Evolutionary conservation across 2,797 vertebrate genomes (phyloP).

Genomic region (Nyctibius grandis): DNA sequence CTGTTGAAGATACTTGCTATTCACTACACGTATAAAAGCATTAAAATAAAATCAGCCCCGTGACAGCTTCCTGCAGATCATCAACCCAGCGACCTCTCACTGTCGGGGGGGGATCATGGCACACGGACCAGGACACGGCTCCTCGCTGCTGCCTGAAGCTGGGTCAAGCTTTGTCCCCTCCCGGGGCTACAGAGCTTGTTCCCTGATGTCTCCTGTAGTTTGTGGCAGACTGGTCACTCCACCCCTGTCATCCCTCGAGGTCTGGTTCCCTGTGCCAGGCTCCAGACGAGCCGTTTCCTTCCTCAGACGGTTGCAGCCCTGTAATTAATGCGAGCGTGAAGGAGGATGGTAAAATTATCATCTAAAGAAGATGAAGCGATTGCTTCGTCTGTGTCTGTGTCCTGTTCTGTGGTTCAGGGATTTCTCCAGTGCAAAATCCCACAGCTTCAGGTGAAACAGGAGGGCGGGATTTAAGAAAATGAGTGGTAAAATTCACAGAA

Average conservation of each 20-base stretch:
- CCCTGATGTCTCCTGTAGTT: neutral
- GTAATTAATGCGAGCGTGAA: neutral
- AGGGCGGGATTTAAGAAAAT: neutral
- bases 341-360: accelerated
- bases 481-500: neutral
- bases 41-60: neutral
- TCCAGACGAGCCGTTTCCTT: neutral
- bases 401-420: neutral
- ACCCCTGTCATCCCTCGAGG: neutral
- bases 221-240: neutral
- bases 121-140: accelerated
- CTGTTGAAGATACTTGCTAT: neutral
- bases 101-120: neutral
- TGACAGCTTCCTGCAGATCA: neutral
- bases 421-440: neutral
- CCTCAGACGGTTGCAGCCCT: neutral
- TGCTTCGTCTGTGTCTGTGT: neutral
- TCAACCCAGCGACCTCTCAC: neutral
- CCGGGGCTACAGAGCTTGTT: neutral
- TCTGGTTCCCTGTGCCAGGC: neutral
- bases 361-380: neutral
- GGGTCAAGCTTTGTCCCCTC: neutral
- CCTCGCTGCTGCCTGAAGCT: neutral
- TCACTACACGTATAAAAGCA: neutral
- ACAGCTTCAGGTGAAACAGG: neutral